Conservation (phyloP, 1,140 invertebrate genomes). For the Orchestia grillus region DNA sequence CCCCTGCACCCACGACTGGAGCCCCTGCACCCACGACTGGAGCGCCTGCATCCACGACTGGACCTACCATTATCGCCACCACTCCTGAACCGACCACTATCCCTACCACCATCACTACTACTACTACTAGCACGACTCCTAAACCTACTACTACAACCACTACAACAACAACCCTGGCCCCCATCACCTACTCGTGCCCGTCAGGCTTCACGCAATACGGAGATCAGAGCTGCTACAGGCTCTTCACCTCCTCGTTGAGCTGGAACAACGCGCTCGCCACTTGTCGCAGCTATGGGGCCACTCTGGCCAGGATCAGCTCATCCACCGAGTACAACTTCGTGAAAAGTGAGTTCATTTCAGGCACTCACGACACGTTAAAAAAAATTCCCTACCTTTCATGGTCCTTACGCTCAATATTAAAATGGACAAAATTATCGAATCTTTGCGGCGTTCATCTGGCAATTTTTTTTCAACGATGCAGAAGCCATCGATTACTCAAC, state of each 20-base stretch:
- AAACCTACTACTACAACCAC: neutral
- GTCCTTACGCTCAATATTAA: neutral
- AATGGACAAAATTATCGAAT: no score
- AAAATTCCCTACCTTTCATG: neutral
- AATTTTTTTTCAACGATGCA: neutral
- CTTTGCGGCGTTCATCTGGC: neutral
- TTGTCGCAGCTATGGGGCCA: neutral
- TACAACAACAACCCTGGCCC: neutral
- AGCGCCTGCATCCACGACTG: no score
- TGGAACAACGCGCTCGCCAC: neutral
- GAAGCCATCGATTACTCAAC: no score
- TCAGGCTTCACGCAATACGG: conserved; percentile 1
- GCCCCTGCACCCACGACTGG: neutral
- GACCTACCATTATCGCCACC: neutral
- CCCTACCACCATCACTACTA: neutral
- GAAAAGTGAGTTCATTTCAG: neutral
- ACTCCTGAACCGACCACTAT: neutral
- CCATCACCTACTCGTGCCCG: conserved; percentile 43
- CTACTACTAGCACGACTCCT: neutral
- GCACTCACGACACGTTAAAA: neutral
- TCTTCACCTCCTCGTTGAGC: neutral
- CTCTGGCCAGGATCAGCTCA: conserved; percentile 4
- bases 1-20: neutral
- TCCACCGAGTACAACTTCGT: conserved; percentile 22
- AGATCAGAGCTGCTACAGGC: neutral